These are phyloP conservation scores for Epiblema foenella DNA, from an alignment of 2,888 invertebrate genomes.

Conservation along the genomic window DNA sequence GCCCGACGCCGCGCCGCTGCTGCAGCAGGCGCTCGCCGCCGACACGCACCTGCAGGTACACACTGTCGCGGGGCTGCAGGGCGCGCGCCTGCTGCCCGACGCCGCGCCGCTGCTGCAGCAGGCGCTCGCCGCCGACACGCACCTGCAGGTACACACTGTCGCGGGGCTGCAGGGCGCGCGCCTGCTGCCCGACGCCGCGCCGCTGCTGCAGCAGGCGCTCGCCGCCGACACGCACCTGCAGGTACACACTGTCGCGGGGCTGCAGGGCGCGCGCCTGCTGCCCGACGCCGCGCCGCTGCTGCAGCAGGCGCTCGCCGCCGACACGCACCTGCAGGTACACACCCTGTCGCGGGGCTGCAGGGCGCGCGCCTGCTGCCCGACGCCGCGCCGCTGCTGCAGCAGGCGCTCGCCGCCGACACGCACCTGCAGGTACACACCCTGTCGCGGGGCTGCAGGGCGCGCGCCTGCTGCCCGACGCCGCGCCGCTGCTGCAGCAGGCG, in stretches of 20 bases:
- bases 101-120: conserved; percentile 35
- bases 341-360: conserved; percentile 45
- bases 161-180: conserved; percentile 46
- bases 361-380: conserved; percentile 39
- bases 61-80: conserved; percentile 44
- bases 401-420: conserved; percentile 22
- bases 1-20: conserved; percentile 33
- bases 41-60: conserved; percentile 17
- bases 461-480: conserved; percentile 36
- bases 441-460: conserved; percentile 46
- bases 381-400: conserved; percentile 33
- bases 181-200: conserved; percentile 33
- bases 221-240: conserved; percentile 14
- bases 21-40: conserved; percentile 22
- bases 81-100: conserved; percentile 40
- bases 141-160: conserved; percentile 21
- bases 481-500: conserved; percentile 30
- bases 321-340: conserved; percentile 11
- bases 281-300: conserved; percentile 34
- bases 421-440: conserved; percentile 4
- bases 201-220: conserved; percentile 30
- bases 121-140: conserved; percentile 20
- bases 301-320: conserved; percentile 21
- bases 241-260: conserved; percentile 40
- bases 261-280: conserved; percentile 42